phyloP scores from a whole-genome alignment of 1,140 invertebrate species.

The Heliconius hewitsoni region DNA sequence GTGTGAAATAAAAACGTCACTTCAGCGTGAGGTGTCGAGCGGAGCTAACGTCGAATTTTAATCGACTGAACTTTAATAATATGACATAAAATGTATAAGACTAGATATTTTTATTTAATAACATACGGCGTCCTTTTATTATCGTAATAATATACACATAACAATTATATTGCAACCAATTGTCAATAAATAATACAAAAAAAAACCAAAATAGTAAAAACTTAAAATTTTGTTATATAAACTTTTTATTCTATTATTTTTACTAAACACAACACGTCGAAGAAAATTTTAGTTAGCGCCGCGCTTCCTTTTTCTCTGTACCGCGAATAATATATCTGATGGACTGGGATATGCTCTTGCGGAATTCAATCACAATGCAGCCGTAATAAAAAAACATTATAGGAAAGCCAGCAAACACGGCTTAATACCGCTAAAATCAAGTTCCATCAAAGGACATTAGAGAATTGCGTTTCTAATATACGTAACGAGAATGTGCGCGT shows the following conservation, averaged over 20 bases:
- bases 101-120: no score
- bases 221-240: no score
- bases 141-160: no score
- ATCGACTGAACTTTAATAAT: no score
- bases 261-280: no score
- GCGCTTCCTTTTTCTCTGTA: not conserved
- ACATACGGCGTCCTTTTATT: no score
- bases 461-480: constrained; percentile 48
- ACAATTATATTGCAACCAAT: no score
- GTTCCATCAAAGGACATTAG: constrained; percentile 47
- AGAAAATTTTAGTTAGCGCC: not conserved
- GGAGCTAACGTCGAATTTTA: not conserved
- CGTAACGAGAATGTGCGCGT: constrained; percentile 31
- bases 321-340: constrained; percentile 32
- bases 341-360: constrained; percentile 34
- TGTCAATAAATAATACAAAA: no score
- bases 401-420: constrained; percentile 33
- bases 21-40: not conserved
- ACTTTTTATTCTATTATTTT: no score
- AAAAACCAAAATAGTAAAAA: not conserved
- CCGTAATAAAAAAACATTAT: constrained; percentile 41
- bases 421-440: constrained; percentile 49
- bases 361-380: constrained; percentile 40
- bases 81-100: no score
- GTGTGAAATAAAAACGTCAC: not conserved